phyloP scores from a whole-genome alignment of 2,888 invertebrate species.

The Thecocarcelia acutangulata region DNA sequence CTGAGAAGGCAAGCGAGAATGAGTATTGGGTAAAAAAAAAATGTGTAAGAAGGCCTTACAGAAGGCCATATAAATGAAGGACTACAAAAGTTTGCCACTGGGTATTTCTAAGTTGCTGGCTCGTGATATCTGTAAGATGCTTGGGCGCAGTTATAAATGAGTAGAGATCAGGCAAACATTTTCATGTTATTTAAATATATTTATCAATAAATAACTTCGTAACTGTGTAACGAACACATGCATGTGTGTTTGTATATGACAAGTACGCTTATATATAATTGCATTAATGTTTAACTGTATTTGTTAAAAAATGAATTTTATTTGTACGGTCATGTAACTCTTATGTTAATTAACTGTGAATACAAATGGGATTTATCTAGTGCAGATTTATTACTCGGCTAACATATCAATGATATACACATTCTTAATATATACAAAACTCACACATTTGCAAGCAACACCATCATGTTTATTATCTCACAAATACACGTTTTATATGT shows the following conservation, averaged over 20 bases:
- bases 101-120: constrained; percentile 22
- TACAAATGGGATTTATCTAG: constrained; percentile 69
- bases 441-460: neutral
- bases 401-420: constrained; percentile 48
- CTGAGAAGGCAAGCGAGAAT: too few relatives aligned
- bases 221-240: neutral
- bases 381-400: constrained; percentile 64
- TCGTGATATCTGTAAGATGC: constrained; percentile 57
- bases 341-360: constrained; percentile 70
- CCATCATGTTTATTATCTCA: neutral
- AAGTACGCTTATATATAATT: neutral
- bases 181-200: constrained; percentile 58
- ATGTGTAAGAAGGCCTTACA: too few relatives aligned
- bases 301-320: constrained; percentile 45
- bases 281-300: constrained; percentile 24
- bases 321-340: constrained; percentile 66
- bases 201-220: neutral
- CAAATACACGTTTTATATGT: neutral
- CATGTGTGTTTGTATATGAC: neutral
- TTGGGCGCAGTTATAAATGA: constrained; percentile 55
- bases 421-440: constrained; percentile 1
- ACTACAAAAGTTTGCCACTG: neutral
- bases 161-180: constrained; percentile 50
- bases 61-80: too few relatives aligned
- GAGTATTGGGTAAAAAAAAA: too few relatives aligned